phyloP scores from a whole-genome alignment of 2,113 vertebrate genomes.

The Xiphophorus couchianus region DNA sequence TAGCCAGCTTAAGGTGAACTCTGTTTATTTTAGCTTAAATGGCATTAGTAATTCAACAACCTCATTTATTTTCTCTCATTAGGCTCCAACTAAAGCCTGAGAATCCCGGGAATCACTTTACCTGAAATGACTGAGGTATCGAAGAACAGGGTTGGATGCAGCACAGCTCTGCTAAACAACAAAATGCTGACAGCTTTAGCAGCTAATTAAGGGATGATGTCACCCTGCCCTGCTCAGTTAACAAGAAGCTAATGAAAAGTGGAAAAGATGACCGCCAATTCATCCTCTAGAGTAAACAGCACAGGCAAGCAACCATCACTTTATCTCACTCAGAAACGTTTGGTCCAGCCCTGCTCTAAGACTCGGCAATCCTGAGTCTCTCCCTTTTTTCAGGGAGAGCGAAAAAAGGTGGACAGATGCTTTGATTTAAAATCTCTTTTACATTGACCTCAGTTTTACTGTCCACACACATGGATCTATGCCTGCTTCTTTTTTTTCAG shows the following conservation, averaged over 20 bases:
- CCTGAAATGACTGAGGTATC: constrained; percentile 15
- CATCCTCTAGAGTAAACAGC: constrained; percentile 63
- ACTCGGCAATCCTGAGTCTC: constrained; percentile 12
- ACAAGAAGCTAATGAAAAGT: constrained; percentile 61
- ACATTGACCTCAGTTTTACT: constrained; percentile 16
- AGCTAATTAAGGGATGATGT: constrained; percentile 58
- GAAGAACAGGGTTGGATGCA: not conserved
- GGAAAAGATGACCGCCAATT: constrained; percentile 34
- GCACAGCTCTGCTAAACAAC: constrained; percentile 16
- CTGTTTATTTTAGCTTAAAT: constrained; percentile 54
- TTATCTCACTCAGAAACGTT: constrained; percentile 31
- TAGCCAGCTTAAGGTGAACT: constrained; percentile 7
- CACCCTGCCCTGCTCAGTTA: constrained; percentile 31
- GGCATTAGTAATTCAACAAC: constrained; percentile 42
- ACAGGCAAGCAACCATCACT: constrained; percentile 73
- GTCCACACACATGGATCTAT: not conserved
- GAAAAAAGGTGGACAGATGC: constrained; percentile 26
- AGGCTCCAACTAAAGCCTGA: constrained; percentile 10
- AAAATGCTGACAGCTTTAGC: constrained; percentile 34
- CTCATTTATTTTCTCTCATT: constrained; percentile 44
- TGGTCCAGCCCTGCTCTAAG: constrained; percentile 24
- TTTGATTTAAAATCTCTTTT: constrained; percentile 45
- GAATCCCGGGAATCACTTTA: constrained; percentile 22
- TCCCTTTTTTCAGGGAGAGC: not conserved
- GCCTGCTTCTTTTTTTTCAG: not conserved